Evolutionary conservation across 2,797 vertebrate species (phyloP), one percentile per base, ranked within the genome.

Genomic region (Gallinago solitaria): DNA sequence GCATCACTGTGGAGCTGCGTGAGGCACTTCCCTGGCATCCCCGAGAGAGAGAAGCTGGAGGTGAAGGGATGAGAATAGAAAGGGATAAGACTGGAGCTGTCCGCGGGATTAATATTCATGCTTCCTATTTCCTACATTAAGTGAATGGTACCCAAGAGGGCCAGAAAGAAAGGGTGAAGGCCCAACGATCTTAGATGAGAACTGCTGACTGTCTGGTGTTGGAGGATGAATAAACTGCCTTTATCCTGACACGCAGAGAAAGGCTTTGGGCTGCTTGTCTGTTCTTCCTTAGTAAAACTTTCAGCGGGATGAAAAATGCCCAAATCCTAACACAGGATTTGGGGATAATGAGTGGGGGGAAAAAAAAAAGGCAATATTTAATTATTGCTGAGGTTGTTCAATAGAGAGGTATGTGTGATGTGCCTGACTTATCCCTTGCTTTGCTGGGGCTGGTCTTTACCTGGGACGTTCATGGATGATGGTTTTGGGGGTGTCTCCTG

Each of bases 1-100:
- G 8, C 10, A 32, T 19, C 1, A 0, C n/a, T 9, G 1, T 83
- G 74, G 57, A 85, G 23, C 54, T 57, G 30, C 4, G 0, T 37
- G 56, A 54, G 30, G 32, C 0, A 0, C 32, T 71, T 85, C 32
- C 27, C 48, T 21, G 25, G n/a, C 37, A n/a, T 83, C 30, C 21
- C 25, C 57, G 28, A 47, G 57, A 10, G 5, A 18, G 71, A 41
- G n/a, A 71, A 33, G 10, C 39, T 70, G 41, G 61, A 64, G 59
- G 27, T 48, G 69, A 35, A 87, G 67, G 77, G 68, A 48, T 59
- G 41, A 37, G 86, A 39, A 14, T 9, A 54, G 91, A 41, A 87
- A 87, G 24, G 53, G 60, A 12, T 33, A 20, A n/a, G 3, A 13
- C 43, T 18, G 43, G 33, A 78, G 41, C 17, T 68, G 21, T 33